Percentiles rank a stretch among this genome's conserved stretches.
Conservation (phyloP, 2,888 invertebrate species). For the Boloria selene region DNA sequence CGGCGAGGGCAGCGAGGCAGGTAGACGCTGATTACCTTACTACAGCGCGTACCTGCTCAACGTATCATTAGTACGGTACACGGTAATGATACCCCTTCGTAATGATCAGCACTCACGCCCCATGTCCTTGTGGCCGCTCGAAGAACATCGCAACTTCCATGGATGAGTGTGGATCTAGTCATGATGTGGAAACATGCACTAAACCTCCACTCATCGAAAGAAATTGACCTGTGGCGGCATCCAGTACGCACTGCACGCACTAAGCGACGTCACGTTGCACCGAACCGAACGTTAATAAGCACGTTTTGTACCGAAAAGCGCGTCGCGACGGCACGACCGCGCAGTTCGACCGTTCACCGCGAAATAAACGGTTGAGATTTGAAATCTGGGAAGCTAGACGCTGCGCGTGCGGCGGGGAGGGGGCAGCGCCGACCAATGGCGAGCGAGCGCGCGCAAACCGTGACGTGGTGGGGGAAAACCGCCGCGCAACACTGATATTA, state of each 20-base stretch:
- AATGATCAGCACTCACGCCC: constrained; percentile 58
- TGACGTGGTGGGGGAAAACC: constrained; percentile 64
- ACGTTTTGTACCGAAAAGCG: constrained; percentile 69
- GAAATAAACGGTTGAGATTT: constrained; percentile 83
- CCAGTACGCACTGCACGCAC: constrained; percentile 76
- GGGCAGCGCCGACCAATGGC: constrained; percentile 60
- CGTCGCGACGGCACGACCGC: constrained; percentile 57
- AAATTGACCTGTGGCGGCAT: constrained; percentile 71
- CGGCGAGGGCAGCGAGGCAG: constrained; percentile 59
- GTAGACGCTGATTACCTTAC: constrained; percentile 64
- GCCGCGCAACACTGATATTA: constrained; percentile 64
- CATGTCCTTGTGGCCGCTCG: constrained; percentile 54
- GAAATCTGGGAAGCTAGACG: constrained; percentile 79
- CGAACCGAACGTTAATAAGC: constrained; percentile 68
- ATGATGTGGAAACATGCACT: constrained; percentile 87
- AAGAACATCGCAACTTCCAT: constrained; percentile 84
- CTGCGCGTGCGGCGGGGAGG: constrained; percentile 69
- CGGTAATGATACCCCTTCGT: constrained; percentile 66
- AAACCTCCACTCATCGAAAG: constrained; percentile 89
- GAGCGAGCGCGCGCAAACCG: constrained; percentile 64
- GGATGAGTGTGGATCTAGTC: constrained; percentile 92
- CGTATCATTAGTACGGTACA: constrained; percentile 71
- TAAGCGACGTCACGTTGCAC: constrained; percentile 76
- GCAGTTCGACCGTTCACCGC: constrained; percentile 68
- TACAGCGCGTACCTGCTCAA: constrained; percentile 67